phyloP scores from a whole-genome alignment of 2,113 vertebrate genomes.

The Gymnarchus niloticus region DNA sequence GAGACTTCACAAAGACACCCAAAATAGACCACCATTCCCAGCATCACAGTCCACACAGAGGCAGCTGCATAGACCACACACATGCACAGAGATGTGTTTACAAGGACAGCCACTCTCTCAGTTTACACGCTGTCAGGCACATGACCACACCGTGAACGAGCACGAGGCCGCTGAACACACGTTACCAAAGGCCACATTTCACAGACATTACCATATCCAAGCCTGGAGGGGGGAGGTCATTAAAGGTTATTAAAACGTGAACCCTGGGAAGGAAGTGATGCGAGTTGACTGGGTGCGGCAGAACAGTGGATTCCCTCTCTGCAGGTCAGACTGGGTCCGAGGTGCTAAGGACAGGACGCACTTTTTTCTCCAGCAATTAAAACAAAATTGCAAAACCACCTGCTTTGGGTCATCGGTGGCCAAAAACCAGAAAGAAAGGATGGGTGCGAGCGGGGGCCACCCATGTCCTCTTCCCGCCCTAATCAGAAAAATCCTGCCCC shows the following conservation, averaged over 20 bases:
- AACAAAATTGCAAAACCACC: neutral
- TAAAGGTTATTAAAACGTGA: neutral
- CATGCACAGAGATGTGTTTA: neutral
- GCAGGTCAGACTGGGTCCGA: neutral
- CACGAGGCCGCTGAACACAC: constrained; percentile 2
- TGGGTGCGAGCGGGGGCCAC: no score
- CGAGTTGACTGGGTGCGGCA: neutral
- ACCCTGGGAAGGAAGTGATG: neutral
- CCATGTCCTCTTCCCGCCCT: no score
- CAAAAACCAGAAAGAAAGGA: neutral
- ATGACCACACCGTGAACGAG: neutral
- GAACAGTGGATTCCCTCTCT: no score
- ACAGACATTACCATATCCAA: no score
- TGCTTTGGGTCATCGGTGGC: constrained; percentile 29
- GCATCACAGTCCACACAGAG: neutral
- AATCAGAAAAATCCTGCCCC: no score
- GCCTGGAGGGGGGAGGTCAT: no score
- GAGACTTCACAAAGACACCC: constrained; percentile 49
- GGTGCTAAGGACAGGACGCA: constrained; percentile 31
- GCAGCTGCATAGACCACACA: neutral
- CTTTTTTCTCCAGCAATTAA: constrained; percentile 24
- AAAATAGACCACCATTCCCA: constrained; percentile 65
- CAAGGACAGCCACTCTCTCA: neutral
- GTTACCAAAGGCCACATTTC: neutral
- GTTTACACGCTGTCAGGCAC: neutral